Evolutionary conservation across 2,113 vertebrate genomes (phyloP).

Genomic region (Podarcis muralis): DNA sequence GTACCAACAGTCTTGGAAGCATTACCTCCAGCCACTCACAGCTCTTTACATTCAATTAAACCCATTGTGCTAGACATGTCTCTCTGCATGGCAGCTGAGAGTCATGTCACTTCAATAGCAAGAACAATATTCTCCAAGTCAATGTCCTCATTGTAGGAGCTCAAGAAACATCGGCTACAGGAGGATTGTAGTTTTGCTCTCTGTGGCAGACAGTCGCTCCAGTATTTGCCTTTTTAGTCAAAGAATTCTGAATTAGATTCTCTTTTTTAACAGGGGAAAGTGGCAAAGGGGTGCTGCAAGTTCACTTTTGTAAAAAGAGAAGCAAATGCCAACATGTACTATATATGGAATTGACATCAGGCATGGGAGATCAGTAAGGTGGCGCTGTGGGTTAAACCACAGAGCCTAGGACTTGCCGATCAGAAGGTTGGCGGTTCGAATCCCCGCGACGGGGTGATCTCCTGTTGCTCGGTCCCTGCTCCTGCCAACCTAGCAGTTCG

Average conservation of each 20-base stretch:
- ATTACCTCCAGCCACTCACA: too few species aligned
- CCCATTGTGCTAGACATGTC: constrained; percentile 88
- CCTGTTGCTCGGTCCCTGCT: too few species aligned
- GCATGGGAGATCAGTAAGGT: too few species aligned
- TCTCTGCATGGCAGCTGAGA: constrained; percentile 83
- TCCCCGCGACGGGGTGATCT: too few species aligned
- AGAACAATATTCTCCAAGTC: neutral
- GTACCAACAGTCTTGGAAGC: constrained; percentile 68
- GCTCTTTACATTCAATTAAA: constrained; percentile 72
- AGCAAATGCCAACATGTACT: neutral
- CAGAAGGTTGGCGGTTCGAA: too few species aligned
- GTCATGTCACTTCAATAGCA: constrained; percentile 2
- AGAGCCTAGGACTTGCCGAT: too few species aligned
- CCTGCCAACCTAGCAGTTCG: too few species aligned
- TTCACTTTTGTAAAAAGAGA: neutral
- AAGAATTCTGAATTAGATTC: neutral
- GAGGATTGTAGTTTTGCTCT: neutral
- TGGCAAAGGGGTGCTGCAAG: neutral
- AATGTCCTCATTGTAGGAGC: neutral
- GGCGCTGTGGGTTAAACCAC: too few species aligned
- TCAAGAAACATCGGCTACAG: neutral
- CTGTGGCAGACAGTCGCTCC: neutral
- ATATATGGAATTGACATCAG: neutral
- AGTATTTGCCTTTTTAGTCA: neutral
- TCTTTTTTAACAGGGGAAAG: neutral